Base-by-base conservation (phyloP, 1,140 invertebrate species). In the Drosophila sechellia region DNA sequence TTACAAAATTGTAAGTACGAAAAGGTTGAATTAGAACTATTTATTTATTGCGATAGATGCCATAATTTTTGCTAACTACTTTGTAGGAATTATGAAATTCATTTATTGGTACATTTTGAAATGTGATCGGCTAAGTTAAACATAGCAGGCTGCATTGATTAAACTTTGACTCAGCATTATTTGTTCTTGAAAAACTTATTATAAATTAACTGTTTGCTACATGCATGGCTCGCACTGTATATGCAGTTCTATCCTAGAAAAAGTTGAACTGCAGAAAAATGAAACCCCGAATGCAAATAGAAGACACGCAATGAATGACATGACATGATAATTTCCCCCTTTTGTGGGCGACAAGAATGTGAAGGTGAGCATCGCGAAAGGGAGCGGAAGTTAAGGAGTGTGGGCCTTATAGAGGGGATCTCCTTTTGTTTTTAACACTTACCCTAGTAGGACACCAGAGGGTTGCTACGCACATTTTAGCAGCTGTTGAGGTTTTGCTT, bases 401-500 rank as follows among this genome's bases (percentile, higher is more conserved):
- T 39, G 45, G 58, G 17, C 45, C 12, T 37, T 34, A 11, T 20
- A 34, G 43, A 59, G 31, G 48, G 79, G 76, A 34, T 72, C 80
- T 84, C 80, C 81, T 84, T 85, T 84, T 84, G 81, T 84, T 84
- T 84, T 84, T 84, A 85, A 84, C 81, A 84, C 81, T 84, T 84
- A 79, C 70, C 54, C 59, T 58, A 58, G 46, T 53, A 45, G 79
- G 79, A 53, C 77, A 42, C 52, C 35, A 34, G 34, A 12, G 64
- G 70, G 55, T 76, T 54, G 81, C 68, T 84, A 85, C 81, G 81
- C 81, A 85, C 81, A 85, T 84, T 84, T 85, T 73, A 85, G 81
- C 81, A 84, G 81, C 81, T 84, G 81, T 84, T 85, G 77, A 85
- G 80, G 80, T 76, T 63, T 70, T 69, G 40, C 66, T 40, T 70